phyloP scores from a whole-genome alignment of 2,113 vertebrate genomes.

The Choloepus hoffmanni region DNA sequence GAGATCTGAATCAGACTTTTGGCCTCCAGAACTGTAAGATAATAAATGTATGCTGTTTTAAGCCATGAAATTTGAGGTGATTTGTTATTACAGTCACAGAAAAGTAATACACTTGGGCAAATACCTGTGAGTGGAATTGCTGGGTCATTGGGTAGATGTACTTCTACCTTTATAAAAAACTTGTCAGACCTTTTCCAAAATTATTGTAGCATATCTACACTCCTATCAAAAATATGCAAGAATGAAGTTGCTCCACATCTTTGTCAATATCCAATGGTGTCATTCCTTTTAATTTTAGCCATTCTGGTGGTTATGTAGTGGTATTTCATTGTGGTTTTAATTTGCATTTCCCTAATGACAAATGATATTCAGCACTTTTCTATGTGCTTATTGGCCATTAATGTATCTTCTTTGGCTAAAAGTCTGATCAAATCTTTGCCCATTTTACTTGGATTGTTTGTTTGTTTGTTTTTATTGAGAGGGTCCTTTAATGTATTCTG shows the following conservation, averaged over 20 bases:
- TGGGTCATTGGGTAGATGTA: background rate
- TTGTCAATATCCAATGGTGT: background rate
- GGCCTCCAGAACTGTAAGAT: background rate
- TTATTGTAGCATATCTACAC: background rate
- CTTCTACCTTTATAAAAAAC: background rate
- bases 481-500: background rate
- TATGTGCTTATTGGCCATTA: background rate
- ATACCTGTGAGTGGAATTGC: background rate
- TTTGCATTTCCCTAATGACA: background rate
- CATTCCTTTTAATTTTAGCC: background rate
- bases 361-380: background rate
- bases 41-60: background rate
- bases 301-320: background rate
- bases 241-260: background rate
- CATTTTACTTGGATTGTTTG: background rate
- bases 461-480: background rate
- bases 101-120: background rate
- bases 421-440: background rate
- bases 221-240: background rate
- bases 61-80: background rate
- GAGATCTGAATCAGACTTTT: background rate
- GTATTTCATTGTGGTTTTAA: background rate
- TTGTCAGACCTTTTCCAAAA: background rate
- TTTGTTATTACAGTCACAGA: background rate
- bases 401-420: slow-evolving; percentile 14